Percentiles rank a stretch among this genome's conserved stretches.
phyloP scores from a whole-genome alignment of 1,140 invertebrate genomes.

The Tetragonula clypearis region DNA sequence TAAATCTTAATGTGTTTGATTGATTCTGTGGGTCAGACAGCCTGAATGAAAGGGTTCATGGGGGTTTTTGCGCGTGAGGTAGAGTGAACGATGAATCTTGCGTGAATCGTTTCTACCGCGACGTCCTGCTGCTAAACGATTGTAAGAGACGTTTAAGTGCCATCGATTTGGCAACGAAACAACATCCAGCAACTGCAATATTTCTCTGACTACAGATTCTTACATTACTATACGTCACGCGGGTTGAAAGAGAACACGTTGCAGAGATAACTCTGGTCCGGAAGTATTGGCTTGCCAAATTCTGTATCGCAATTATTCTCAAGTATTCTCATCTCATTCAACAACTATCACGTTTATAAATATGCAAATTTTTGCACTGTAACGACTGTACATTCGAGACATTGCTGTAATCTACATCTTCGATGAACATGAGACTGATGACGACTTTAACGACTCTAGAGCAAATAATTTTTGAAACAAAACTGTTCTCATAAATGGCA shows the following conservation, averaged over 20 bases:
- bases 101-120: neutral
- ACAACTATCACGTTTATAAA: no score
- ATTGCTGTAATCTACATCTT: no score
- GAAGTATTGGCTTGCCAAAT: slow-evolving; percentile 17
- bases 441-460: no score
- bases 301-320: neutral
- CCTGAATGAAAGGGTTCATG: neutral
- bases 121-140: slow-evolving; percentile 1
- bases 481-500: no score
- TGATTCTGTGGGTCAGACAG: neutral
- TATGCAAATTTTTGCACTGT: no score
- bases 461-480: no score
- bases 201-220: neutral
- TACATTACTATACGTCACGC: slow-evolving; percentile 20
- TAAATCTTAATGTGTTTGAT: neutral
- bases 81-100: neutral
- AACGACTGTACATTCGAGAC: no score
- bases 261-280: slow-evolving; percentile 20
- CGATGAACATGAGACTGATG: no score
- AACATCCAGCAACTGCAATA: neutral
- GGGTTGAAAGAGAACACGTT: slow-evolving; percentile 24
- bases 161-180: slow-evolving; percentile 34
- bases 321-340: no score
- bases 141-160: neutral
- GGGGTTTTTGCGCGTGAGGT: neutral